Evolutionary conservation across 2,888 invertebrate species (phyloP).

Genomic region (Branchinecta sandiegonensis): DNA sequence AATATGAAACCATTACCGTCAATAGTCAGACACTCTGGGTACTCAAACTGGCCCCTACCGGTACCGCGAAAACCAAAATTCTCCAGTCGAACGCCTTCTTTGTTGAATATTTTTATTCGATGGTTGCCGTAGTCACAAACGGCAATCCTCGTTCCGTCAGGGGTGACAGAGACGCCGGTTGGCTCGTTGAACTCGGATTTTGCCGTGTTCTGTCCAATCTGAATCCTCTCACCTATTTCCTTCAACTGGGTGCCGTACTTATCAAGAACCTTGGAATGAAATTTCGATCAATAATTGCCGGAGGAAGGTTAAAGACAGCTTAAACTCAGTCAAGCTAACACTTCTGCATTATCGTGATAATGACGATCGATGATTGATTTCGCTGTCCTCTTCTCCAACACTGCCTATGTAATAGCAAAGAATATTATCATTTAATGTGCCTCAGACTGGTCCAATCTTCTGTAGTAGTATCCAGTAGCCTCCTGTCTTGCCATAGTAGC

Average conservation of each 20-base stretch:
- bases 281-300: too few species aligned
- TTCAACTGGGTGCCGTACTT: conserved; percentile 46
- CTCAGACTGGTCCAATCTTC: too few species aligned
- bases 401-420: too few species aligned
- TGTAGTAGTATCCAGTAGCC: too few species aligned
- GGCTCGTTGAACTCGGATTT: conserved; percentile 51
- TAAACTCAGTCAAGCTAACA: conserved; percentile 6
- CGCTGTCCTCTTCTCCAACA: too few species aligned
- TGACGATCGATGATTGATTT: too few species aligned
- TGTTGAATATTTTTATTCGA: conserved; percentile 27
- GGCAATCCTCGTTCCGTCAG: conserved; percentile 21
- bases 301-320: conserved; percentile 23
- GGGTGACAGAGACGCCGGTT: conserved; percentile 49
- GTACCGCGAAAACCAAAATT: conserved; percentile 53
- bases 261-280: conserved; percentile 28
- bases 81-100: conserved; percentile 40
- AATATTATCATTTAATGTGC: too few species aligned
- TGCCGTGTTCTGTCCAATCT: conserved; percentile 31
- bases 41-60: conserved; percentile 52
- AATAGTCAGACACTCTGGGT: conserved; percentile 55
- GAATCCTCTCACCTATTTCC: conserved; percentile 42
- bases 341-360: too few species aligned
- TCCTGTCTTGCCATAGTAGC: too few species aligned
- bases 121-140: conserved; percentile 22
- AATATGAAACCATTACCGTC: conserved; percentile 52